Base-by-base conservation (phyloP, 2,888 invertebrate species). In the Sarcophaga subvicina region DNA sequence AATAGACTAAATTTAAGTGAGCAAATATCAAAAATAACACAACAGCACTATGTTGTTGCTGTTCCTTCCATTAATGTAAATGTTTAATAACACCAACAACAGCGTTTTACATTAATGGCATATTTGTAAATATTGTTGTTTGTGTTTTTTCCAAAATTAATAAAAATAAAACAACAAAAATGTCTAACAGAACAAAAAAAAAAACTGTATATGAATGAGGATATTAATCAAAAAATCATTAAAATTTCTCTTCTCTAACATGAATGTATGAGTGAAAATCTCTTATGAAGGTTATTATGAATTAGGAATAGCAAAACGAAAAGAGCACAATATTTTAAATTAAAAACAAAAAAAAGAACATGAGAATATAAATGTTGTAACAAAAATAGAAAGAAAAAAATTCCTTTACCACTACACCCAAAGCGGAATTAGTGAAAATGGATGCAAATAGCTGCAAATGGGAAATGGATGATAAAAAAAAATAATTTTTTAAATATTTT, bases 151-250 rank as follows among this genome's bases (percentile, higher is more conserved):
- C 37, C 4, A 27, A 27, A 27, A 37, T 37, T 37, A 8, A 37
- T 37, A 37, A 37, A 37, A 37, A 37, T 1, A 8, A 37, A 37
- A 6, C 8, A 37, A 37, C 27, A 12, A 49, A 25, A 25, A 1
- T 25, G 25, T 25, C 25, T 25, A 25, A 25, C 25, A 25, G 25
- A 25, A 27, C 27, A 27, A 27, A 5, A 49, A 5, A 49, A 47
- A 45, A 69, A 47, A 69, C 17, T n/a, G 17, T 8, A 27, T 4
- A 4, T 25, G 25, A 22, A 12, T 1, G 49, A 67, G 25, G 47
- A 20, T 64, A 64, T 75, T 75, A 64, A 75, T 75, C 47, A 75
- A 64, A 75, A 75, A 49, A 49, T 75, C 49, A 75, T 75, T 75
- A 75, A 49, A 49, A 75, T 64, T 75, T 64, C 14, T 27, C 22